Percentiles rank a stretch among this genome's conserved stretches.
Evolutionary conservation across 2,113 vertebrate genomes (phyloP).

Genomic region (Nerophis ophidion): DNA sequence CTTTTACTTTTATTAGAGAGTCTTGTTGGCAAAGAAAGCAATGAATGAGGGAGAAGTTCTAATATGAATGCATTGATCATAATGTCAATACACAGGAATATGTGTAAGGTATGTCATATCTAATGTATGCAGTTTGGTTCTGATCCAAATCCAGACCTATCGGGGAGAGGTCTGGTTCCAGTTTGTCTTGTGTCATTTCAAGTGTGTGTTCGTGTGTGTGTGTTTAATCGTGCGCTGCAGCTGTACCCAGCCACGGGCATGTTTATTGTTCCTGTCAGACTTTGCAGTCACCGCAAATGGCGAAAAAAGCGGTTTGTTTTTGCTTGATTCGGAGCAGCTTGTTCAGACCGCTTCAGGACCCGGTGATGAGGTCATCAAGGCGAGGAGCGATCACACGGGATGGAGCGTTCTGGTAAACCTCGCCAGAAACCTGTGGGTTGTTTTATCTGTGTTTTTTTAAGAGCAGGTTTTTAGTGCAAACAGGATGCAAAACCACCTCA

Average conservation of each 20-base stretch:
- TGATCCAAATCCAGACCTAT: neutral
- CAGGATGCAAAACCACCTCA: slow-evolving; percentile 50
- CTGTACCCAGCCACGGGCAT: slow-evolving; percentile 28
- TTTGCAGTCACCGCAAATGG: slow-evolving; percentile 32
- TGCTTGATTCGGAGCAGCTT: slow-evolving; percentile 36
- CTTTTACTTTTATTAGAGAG: no score
- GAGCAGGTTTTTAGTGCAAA: slow-evolving; percentile 51
- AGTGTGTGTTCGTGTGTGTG: neutral
- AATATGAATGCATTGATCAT: no score
- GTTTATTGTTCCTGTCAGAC: slow-evolving; percentile 53
- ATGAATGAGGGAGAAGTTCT: no score
- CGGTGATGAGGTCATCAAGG: slow-evolving; percentile 39
- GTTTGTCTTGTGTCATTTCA: slow-evolving; percentile 3
- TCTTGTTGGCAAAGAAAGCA: no score
- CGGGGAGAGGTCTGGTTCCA: slow-evolving; percentile 1
- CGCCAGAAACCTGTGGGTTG: slow-evolving; percentile 31
- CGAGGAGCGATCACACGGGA: slow-evolving; percentile 35
- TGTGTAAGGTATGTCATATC: no score
- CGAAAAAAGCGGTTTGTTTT: slow-evolving; percentile 35
- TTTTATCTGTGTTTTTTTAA: slow-evolving; percentile 24
- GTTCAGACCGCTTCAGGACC: slow-evolving; percentile 24
- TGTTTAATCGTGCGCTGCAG: slow-evolving; percentile 3
- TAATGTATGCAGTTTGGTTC: neutral
- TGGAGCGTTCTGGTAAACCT: slow-evolving; percentile 39
- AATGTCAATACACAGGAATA: no score